Evolutionary conservation across 1,140 invertebrate genomes (phyloP).

Genomic region (Eriocheir sinensis): DNA sequence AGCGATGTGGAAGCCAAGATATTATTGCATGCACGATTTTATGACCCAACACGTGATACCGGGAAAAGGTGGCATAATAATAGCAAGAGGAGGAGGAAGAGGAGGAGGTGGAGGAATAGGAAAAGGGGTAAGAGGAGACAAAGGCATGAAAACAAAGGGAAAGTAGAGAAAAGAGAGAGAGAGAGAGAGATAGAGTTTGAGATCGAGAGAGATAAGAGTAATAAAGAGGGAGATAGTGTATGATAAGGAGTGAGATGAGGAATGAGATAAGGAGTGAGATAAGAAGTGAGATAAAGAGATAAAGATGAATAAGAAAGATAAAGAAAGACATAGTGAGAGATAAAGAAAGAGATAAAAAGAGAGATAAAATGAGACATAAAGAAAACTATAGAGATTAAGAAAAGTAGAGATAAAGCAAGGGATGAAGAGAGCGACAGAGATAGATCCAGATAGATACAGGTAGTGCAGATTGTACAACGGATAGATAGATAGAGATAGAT

Average conservation of each 20-base stretch:
- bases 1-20: conserved; percentile 10
- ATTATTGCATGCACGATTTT: conserved; percentile 12
- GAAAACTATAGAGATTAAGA: neutral
- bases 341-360: no score
- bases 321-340: no score
- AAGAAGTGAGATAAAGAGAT: no score
- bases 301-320: no score
- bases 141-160: neutral
- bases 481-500: neutral
- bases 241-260: neutral
- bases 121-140: no score
- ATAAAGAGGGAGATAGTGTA: neutral
- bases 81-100: neutral
- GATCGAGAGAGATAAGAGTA: neutral
- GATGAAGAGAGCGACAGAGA: neutral
- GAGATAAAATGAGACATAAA: conserved; percentile 26
- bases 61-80: neutral
- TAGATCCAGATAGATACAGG: neutral
- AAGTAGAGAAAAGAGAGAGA: neutral
- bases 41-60: neutral
- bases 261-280: no score
- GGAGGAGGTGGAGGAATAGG: neutral
- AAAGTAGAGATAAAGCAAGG: neutral
- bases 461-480: neutral
- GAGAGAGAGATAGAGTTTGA: no score